Evolutionary conservation across 2,888 invertebrate genomes (phyloP).

Genomic region (Morinoia aosen): DNA sequence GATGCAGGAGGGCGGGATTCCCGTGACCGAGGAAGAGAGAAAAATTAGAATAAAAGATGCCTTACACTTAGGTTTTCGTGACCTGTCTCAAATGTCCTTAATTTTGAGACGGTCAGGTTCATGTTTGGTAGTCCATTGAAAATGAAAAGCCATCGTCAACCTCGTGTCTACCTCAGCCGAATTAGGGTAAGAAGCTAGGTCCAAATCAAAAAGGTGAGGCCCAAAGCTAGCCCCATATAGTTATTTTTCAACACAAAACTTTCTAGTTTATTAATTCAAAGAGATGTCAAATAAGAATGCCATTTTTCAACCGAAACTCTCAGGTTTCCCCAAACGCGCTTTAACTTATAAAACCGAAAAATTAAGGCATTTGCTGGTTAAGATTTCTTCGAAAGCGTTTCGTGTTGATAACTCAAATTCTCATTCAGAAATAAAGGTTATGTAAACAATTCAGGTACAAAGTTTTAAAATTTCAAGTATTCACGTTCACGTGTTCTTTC

Average conservation of each 20-base stretch:
- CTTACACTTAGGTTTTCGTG: too few species aligned
- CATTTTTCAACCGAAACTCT: not conserved
- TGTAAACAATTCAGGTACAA: not conserved
- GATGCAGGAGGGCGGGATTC: too few species aligned
- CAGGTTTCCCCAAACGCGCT: not conserved
- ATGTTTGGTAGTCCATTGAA: not conserved
- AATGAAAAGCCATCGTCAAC: not conserved
- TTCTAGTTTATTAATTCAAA: not conserved
- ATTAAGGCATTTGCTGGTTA: not conserved
- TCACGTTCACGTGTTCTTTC: too few species aligned
- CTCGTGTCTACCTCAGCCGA: not conserved
- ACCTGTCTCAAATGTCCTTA: too few species aligned
- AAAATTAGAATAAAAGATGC: too few species aligned
- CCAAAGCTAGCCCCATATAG: too few species aligned
- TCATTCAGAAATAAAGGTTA: not conserved
- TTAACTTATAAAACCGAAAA: not conserved
- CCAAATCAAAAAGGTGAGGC: not conserved
- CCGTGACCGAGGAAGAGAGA: too few species aligned
- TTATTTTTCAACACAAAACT: not conserved
- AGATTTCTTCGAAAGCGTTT: not conserved
- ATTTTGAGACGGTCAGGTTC: not conserved
- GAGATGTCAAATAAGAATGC: not conserved
- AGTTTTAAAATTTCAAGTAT: too few species aligned
- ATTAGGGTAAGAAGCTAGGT: not conserved
- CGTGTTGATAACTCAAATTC: not conserved